phyloP scores from a whole-genome alignment of 2,113 vertebrate species.

The Sinocyclocheilus anophthalmus region DNA sequence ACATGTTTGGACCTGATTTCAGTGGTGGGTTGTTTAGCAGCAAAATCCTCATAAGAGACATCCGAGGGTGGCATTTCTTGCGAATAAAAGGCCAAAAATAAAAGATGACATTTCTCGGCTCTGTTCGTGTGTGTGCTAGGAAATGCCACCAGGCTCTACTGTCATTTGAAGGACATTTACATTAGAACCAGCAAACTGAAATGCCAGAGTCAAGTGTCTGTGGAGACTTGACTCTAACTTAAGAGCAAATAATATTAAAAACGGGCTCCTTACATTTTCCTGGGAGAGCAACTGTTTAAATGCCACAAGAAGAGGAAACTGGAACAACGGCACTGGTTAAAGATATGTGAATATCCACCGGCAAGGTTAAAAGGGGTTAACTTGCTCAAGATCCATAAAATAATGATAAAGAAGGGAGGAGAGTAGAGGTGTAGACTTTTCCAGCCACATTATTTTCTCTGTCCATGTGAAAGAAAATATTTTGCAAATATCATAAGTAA shows the following conservation, averaged over 20 bases:
- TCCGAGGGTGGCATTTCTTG: conserved; percentile 46
- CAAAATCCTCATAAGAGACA: conserved; percentile 40
- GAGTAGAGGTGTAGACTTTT: background rate
- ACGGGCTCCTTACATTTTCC: background rate
- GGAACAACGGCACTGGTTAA: background rate
- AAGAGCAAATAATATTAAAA: conserved; percentile 43
- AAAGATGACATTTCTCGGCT: conserved; percentile 54
- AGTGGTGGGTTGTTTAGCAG: conserved; percentile 45
- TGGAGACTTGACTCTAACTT: conserved; percentile 26
- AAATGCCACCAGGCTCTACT: conserved; percentile 57
- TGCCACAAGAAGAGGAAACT: background rate
- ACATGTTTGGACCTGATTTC: conserved; percentile 29
- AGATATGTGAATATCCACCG: background rate
- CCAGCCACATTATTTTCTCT: background rate
- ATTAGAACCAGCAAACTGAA: conserved; percentile 45
- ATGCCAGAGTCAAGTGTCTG: conserved; percentile 35
- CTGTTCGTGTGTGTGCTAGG: conserved; percentile 50
- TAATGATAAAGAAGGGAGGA: background rate
- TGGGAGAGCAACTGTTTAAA: background rate
- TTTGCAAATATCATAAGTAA: too few species aligned
- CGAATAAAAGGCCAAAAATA: conserved; percentile 53
- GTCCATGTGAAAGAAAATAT: background rate
- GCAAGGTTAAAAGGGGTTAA: conserved; percentile 6
- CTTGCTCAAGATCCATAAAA: background rate
- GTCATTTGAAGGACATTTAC: conserved; percentile 49